These are phyloP conservation scores for Drosophila neoperkinsi DNA, from an alignment of 2,888 invertebrate genomes.

Conservation along the genomic window DNA sequence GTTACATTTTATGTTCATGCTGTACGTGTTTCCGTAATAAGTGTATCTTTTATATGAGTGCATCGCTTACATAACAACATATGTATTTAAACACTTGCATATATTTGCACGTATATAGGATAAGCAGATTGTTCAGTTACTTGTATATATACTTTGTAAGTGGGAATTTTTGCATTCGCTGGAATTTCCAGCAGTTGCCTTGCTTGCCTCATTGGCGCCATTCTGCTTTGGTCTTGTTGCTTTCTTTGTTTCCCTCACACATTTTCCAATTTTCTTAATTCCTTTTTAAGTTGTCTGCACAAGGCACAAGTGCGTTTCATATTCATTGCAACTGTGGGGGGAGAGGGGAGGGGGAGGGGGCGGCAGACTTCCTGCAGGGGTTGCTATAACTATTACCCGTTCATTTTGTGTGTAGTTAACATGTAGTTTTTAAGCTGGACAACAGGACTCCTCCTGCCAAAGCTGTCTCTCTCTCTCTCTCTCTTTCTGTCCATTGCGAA, in stretches of 20 bases:
- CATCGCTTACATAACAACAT: neutral
- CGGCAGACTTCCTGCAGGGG: neutral
- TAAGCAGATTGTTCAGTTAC: neutral
- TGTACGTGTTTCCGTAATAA: neutral
- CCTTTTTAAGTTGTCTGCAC: conserved; percentile 30
- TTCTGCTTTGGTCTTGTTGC: conserved; percentile 10
- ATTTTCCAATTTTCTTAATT: conserved; percentile 57
- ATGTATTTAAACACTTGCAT: neutral
- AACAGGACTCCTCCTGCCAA: neutral
- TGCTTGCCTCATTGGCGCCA: conserved; percentile 16
- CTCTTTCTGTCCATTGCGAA: neutral
- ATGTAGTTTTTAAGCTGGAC: neutral
- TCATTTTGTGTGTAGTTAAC: conserved; percentile 6
- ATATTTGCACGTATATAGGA: neutral
- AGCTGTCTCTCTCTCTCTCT: neutral
- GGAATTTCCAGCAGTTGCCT: conserved; percentile 23
- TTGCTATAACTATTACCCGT: neutral
- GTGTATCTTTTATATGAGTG: neutral
- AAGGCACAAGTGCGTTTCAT: conserved; percentile 39
- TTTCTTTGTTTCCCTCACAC: conserved; percentile 17
- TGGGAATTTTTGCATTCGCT: conserved; percentile 16
- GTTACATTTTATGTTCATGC: conserved; percentile 10
- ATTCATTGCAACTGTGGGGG: neutral
- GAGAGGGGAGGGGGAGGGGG: neutral
- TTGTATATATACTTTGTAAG: conserved; percentile 3